Evolutionary conservation across 35 echinoderm and acorn worm species (phyloP).

Genomic region (Stichopus chloronotus): DNA sequence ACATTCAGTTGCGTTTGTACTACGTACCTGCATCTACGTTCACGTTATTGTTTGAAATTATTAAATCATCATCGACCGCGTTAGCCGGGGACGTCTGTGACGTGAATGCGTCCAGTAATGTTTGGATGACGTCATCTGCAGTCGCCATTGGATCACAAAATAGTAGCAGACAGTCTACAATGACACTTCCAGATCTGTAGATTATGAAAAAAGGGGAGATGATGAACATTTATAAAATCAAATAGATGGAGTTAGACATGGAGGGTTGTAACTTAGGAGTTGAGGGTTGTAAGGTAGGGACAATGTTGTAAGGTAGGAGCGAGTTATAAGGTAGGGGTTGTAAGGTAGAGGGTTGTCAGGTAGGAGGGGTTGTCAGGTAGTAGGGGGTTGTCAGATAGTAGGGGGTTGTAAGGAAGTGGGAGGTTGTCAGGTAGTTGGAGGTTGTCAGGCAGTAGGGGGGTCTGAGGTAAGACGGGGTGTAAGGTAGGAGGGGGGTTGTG

Average conservation of each 20-base stretch:
- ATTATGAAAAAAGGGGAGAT: neutral
- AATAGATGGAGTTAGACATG: neutral
- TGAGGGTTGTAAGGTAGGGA: neutral
- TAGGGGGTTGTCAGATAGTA: neutral
- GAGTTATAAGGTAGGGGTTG: neutral
- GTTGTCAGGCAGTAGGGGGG: neutral
- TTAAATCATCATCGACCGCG: neutral
- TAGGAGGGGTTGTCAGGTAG: neutral
- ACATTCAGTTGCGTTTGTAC: too few relatives aligned
- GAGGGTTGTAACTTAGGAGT: neutral
- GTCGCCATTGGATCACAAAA: conserved; percentile 29
- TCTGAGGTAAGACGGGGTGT: too few relatives aligned
- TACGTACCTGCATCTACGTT: conserved; percentile 1
- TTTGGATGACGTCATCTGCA: conserved; percentile 20
- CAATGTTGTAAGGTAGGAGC: neutral
- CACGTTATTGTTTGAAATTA: neutral
- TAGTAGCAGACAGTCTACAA: neutral
- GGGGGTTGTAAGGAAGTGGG: neutral
- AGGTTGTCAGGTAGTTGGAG: neutral
- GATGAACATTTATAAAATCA: too few relatives aligned
- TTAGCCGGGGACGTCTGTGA: neutral
- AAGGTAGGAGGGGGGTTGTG: neutral
- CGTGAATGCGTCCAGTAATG: neutral
- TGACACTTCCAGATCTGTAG: conserved; percentile 43
- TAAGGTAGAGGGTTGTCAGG: neutral